These are phyloP conservation scores for Anguilla pacifica DNA, from an alignment of 2,797 vertebrate species.

Conservation along the genomic window DNA sequence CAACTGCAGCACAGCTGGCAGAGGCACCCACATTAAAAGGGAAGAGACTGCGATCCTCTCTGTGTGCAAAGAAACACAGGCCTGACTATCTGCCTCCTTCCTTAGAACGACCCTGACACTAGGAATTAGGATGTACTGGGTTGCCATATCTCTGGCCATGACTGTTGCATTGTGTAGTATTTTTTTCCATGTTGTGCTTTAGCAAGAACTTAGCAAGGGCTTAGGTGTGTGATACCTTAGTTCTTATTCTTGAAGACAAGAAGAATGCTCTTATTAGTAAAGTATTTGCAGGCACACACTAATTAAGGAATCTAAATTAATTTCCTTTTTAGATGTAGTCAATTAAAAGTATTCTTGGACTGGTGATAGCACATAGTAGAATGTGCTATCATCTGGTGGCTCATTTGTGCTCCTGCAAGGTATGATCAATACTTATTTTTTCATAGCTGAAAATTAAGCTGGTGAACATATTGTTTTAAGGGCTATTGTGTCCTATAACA, in stretches of 20 bases:
- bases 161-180: neutral
- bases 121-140: neutral
- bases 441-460: neutral
- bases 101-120: neutral
- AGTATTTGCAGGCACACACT: neutral
- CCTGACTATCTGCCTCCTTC: neutral
- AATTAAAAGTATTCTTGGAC: neutral
- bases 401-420: neutral
- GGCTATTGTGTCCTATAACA: neutral
- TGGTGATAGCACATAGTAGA: neutral
- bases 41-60: neutral
- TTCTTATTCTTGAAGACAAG: neutral
- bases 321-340: neutral
- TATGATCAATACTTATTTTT: neutral
- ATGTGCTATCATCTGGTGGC: neutral
- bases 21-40: neutral
- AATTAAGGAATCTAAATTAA: neutral
- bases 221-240: neutral
- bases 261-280: neutral
- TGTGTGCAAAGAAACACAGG: neutral
- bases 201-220: neutral
- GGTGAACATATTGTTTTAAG: neutral
- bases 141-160: neutral
- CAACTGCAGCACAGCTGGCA: constrained; percentile 45
- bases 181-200: neutral